Base-by-base conservation (phyloP, 1,140 invertebrate genomes). In the Drosophila gunungcola region DNA sequence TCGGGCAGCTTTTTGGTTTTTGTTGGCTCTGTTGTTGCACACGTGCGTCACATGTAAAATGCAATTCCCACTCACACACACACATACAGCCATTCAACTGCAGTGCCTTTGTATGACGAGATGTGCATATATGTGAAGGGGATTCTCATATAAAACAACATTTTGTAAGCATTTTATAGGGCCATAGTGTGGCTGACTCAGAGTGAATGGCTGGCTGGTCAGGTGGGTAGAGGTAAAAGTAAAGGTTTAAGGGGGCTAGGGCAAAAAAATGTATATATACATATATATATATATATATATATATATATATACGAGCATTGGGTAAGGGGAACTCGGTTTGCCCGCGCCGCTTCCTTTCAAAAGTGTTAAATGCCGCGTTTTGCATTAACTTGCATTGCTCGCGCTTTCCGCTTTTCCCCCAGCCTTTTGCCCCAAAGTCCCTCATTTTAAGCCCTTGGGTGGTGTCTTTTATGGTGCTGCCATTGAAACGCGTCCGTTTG, bases 321-420 rank as follows among this genome's bases (percentile, higher is more conserved):
- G 13, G 7, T 32, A 4, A 21, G 38, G 48, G 39, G 11, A 38
- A 45, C 7, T 34, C 10, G 9, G 36, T 11, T 25, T 46, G 42
- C 48, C 49, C 46, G 68, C 63, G 73, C 49, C 46, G 68, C 63
- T 77, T 74, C 78, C 82, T 78, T 73, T 67, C 60, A 88, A 85
- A 89, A 80, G 84, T 88, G 83, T 88, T 88, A 88, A 88, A 88
- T 89, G 83, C 84, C 83, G 83, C 83, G 84, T 89, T 88, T 88
- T 88, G 83, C 80, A 84, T 89, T 79, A 74, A 70, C 75, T 77
- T 58, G 42, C 67, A 74, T 65, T 69, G 73, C 68, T 70, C 55
- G 75, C 61, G 63, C 77, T 75, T 86, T 72, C 45, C 45, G 45
- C 25, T 48, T 27, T 62, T 70, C 45, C 57, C 62, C 57, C n/a